Evolutionary conservation across 2,113 vertebrate species (phyloP).

Genomic region (western clawed frog (Xenopus tropicalis)): DNA sequence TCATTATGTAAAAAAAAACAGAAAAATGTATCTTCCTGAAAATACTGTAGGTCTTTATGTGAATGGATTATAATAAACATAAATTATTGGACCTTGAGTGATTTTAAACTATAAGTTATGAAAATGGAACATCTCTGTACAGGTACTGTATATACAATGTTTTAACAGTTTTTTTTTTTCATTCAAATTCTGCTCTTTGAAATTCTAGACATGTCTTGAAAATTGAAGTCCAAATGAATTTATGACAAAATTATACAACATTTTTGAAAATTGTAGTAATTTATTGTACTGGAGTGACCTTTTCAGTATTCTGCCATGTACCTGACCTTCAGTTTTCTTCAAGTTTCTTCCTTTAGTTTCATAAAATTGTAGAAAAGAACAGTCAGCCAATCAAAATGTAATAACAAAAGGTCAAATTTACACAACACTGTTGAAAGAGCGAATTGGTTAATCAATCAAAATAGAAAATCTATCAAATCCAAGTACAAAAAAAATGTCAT

Average conservation of each 20-base stretch:
- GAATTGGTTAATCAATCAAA: constrained; percentile 36
- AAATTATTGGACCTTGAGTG: too few species aligned
- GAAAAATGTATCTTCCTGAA: too few species aligned
- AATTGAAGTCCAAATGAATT: constrained; percentile 34
- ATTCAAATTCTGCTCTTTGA: background rate
- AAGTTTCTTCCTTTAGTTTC: constrained; percentile 21
- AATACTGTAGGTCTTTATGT: too few species aligned
- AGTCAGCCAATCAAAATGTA: constrained; percentile 37
- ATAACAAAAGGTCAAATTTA: constrained; percentile 39
- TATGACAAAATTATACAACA: constrained; percentile 31
- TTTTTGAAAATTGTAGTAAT: constrained; percentile 34
- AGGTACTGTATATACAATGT: too few species aligned
- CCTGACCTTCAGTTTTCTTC: constrained; percentile 36
- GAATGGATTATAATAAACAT: too few species aligned
- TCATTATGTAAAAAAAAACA: too few species aligned
- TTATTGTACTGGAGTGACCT: constrained; percentile 34
- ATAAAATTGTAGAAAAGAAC: constrained; percentile 22
- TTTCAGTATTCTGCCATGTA: constrained; percentile 33
- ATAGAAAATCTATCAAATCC: constrained; percentile 15
- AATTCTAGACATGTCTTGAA: constrained; percentile 14
- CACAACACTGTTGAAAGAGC: constrained; percentile 33
- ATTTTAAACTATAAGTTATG: too few species aligned
- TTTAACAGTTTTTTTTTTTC: background rate
- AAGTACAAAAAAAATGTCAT: constrained; percentile 12
- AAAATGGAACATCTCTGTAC: too few species aligned